These are phyloP conservation scores for Cepaea hortensis DNA, from an alignment of 2,888 invertebrate species.

Conservation along the genomic window DNA sequence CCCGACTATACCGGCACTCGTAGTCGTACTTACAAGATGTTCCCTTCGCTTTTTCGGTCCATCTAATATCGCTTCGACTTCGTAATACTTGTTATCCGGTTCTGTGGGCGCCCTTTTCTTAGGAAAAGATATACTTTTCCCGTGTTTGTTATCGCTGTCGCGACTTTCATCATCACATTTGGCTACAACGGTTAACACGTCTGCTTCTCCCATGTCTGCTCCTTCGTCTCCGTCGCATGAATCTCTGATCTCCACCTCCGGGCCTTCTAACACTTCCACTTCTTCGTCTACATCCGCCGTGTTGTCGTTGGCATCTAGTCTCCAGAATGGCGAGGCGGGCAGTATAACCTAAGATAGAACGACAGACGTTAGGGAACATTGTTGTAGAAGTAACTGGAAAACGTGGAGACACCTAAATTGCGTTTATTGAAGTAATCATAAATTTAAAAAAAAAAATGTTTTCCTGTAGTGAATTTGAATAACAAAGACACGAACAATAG, in stretches of 20 bases:
- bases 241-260: conserved; percentile 43
- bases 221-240: conserved; percentile 14
- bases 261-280: conserved; percentile 48
- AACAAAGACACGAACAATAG: no score
- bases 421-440: not conserved
- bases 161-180: not conserved
- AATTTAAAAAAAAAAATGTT: no score
- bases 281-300: conserved; percentile 42
- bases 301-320: conserved; percentile 43
- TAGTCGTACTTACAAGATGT: conserved; percentile 32
- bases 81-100: conserved; percentile 33
- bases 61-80: conserved; percentile 35
- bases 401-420: not conserved
- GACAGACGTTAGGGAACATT: not conserved
- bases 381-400: no score
- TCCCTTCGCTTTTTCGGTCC: conserved; percentile 36
- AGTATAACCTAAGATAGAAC: conserved; percentile 29
- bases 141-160: not conserved
- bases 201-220: not conserved
- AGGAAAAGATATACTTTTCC: no score
- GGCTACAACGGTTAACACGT: not conserved
- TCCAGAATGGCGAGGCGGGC: conserved; percentile 16
- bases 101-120: conserved; percentile 13
- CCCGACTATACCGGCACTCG: not conserved
- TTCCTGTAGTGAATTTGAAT: no score